Percentiles rank a stretch among this genome's conserved stretches.
Conservation (phyloP, 2,888 invertebrate species). For the Cataglyphis rosenhaueri region DNA sequence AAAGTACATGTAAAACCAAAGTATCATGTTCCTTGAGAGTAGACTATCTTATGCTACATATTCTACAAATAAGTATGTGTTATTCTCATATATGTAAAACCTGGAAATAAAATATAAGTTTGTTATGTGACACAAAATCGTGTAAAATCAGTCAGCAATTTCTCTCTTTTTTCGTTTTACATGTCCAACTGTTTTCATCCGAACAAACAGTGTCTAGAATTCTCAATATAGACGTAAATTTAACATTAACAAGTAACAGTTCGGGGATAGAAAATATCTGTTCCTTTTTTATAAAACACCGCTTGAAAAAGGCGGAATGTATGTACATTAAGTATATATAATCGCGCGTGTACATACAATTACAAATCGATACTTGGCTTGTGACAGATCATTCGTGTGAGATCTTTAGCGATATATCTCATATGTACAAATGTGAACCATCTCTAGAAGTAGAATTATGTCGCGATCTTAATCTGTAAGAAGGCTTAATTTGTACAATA, state of each 20-base stretch:
- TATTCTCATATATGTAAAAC: conserved; percentile 68
- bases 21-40: conserved; percentile 72
- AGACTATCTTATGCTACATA: conserved; percentile 57
- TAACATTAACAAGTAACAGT: conserved; percentile 63
- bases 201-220: conserved; percentile 59
- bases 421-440: conserved; percentile 9
- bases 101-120: conserved; percentile 64
- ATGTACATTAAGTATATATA: conserved; percentile 27
- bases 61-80: conserved; percentile 68
- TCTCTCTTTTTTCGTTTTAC: conserved; percentile 41
- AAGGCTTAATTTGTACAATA: conserved; percentile 45
- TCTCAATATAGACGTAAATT: conserved; percentile 46
- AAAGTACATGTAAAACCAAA: conserved; percentile 75
- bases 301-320: conserved; percentile 40
- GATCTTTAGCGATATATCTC: conserved; percentile 5
- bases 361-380: conserved; percentile 10
- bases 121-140: conserved; percentile 62
- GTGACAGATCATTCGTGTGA: conserved; percentile 2
- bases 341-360: conserved; percentile 15
- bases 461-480: conserved; percentile 18
- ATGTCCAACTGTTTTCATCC: background rate
- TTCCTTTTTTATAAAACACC: conserved; percentile 57
- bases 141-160: conserved; percentile 40
- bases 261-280: conserved; percentile 53
- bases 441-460: background rate